Percentiles rank a stretch among this genome's conserved stretches.
These are phyloP conservation scores for Melopsittacus undulatus DNA, from an alignment of 2,797 vertebrate genomes.

Conservation along the genomic window DNA sequence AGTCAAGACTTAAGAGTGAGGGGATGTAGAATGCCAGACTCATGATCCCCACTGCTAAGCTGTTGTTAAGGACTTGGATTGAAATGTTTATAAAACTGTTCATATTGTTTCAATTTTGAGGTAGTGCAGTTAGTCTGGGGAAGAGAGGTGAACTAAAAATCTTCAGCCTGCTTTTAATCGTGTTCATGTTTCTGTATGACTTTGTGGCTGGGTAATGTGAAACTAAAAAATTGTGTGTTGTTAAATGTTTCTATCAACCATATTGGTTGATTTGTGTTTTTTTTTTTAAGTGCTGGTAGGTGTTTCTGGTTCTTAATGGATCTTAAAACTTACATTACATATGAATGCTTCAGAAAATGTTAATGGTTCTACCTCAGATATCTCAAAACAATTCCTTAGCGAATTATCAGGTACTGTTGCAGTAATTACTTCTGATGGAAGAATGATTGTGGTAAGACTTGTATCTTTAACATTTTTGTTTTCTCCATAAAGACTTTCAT, in stretches of 20 bases:
- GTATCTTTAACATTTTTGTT: neutral
- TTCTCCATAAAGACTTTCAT: rapidly evolving
- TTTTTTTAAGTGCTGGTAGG: too few species aligned
- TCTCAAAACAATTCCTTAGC: slow-evolving; percentile 74
- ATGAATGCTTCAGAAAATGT: neutral
- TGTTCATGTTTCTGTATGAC: too few species aligned
- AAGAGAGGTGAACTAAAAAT: too few species aligned
- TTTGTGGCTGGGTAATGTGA: neutral
- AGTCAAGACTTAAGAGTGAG: too few species aligned
- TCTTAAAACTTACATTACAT: rapidly evolving
- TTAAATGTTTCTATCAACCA: rapidly evolving
- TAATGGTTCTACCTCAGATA: neutral
- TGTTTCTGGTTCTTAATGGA: neutral
- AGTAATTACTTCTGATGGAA: slow-evolving; percentile 95
- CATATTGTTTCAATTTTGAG: too few species aligned
- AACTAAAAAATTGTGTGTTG: neutral
- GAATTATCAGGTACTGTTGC: slow-evolving; percentile 89
- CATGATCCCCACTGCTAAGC: too few species aligned
- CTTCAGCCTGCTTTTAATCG: too few species aligned
- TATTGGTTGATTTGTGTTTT: too few species aligned
- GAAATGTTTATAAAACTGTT: too few species aligned
- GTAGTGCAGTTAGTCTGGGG: too few species aligned
- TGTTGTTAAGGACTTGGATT: too few species aligned
- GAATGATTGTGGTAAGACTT: slow-evolving; percentile 95
- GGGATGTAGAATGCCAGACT: too few species aligned